These are phyloP conservation scores for Xenopus tropicalis DNA, from an alignment of 2,113 vertebrate species.

Conservation along the genomic window DNA sequence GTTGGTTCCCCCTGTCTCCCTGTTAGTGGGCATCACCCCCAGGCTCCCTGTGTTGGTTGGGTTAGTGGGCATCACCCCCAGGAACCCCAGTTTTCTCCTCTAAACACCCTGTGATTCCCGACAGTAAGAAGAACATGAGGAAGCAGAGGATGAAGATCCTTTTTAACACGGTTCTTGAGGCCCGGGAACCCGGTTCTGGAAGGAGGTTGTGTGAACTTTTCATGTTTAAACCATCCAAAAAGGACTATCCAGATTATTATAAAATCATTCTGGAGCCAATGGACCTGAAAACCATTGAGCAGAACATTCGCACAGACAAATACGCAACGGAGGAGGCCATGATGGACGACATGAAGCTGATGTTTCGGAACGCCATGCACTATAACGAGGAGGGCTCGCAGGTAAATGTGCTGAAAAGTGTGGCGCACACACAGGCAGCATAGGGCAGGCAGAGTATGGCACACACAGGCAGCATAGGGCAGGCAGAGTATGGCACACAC, in stretches of 20 bases:
- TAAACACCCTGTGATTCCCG: slow-evolving; percentile 21
- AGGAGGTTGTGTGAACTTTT: slow-evolving; percentile 92
- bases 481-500: no score
- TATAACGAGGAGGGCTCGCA: slow-evolving; percentile 97
- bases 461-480: no score
- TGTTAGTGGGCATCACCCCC: no score
- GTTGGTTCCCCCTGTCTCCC: no score
- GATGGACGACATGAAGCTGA: slow-evolving; percentile 93
- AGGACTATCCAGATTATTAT: slow-evolving; percentile 98
- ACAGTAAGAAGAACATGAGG: slow-evolving; percentile 93
- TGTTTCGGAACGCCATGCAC: slow-evolving; percentile 96
- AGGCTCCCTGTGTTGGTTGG: no score
- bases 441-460: no score
- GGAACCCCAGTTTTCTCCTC: no score
- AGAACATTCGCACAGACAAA: slow-evolving; percentile 93
- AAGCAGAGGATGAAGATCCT: slow-evolving; percentile 93
- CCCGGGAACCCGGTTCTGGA: slow-evolving; percentile 79
- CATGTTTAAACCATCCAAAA: slow-evolving; percentile 97
- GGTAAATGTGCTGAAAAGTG: slow-evolving; percentile 59
- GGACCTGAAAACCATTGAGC: slow-evolving; percentile 93
- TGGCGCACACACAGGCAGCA: no score
- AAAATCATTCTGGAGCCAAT: slow-evolving; percentile 97
- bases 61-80: no score
- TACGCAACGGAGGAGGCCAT: slow-evolving; percentile 85
- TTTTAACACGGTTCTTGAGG: slow-evolving; percentile 83